Percentiles rank a stretch among this genome's conserved stretches.
These are phyloP conservation scores for Paraescarpia echinospica DNA, from an alignment of 1,140 invertebrate species.

Conservation along the genomic window DNA sequence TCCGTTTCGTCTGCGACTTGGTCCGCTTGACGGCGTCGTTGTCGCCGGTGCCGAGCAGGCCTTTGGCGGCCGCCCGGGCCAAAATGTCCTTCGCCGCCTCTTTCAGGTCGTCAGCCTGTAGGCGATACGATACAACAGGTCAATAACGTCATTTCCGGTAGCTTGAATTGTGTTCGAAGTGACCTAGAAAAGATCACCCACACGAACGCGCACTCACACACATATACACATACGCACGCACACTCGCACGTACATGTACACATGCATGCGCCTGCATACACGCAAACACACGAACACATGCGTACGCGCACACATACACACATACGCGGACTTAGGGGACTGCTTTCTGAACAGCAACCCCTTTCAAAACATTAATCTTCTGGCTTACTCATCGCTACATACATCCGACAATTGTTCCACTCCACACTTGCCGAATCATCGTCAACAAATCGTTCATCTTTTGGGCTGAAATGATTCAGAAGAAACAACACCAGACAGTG, in stretches of 20 bases:
- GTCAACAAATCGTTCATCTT: no score
- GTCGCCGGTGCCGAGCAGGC: constrained; percentile 22
- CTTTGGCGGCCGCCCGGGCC: constrained; percentile 33
- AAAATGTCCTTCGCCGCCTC: constrained; percentile 42
- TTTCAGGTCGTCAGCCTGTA: constrained; percentile 40
- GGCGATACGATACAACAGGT: background rate
- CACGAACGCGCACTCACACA: no score
- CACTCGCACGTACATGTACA: no score
- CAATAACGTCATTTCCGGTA: background rate
- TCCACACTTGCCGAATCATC: no score
- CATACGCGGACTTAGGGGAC: background rate
- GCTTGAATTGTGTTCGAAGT: background rate
- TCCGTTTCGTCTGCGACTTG: background rate
- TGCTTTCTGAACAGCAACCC: background rate
- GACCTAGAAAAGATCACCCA: background rate
- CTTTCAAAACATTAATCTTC: background rate
- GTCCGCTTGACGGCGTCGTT: background rate
- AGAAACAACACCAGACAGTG: no score
- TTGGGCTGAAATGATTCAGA: no score
- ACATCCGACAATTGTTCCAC: no score
- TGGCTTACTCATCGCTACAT: no score
- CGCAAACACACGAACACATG: background rate
- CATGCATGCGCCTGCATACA: no score
- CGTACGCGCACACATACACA: background rate
- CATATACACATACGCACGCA: background rate